Conservation (phyloP, 2,888 invertebrate genomes). For the Merodon equestris region DNA sequence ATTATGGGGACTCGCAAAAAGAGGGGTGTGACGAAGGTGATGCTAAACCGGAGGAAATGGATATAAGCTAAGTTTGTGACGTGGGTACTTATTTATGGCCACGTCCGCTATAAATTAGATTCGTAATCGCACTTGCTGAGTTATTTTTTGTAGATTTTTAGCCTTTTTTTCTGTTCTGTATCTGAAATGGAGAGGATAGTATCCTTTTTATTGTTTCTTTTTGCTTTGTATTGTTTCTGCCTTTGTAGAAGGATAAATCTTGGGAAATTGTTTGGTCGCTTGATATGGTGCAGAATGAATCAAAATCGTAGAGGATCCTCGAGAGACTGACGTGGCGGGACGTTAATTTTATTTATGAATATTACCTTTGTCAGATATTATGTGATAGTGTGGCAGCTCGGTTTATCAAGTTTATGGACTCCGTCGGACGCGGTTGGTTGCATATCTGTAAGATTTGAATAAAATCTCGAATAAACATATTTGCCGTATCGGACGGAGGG, state of each 20-base stretch:
- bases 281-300: constrained; percentile 3
- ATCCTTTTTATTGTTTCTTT: constrained; percentile 1
- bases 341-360: constrained; percentile 35
- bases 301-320: too few relatives aligned
- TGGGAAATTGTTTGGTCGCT: constrained; percentile 7
- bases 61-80: constrained; percentile 49
- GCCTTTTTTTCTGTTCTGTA: too few relatives aligned
- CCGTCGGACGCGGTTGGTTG: not conserved
- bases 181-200: constrained; percentile 10
- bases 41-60: constrained; percentile 21
- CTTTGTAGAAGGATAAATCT: constrained; percentile 19
- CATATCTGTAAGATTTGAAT: too few relatives aligned
- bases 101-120: constrained; percentile 48
- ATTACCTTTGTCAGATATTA: constrained; percentile 24
- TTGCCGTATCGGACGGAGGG: too few relatives aligned
- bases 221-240: not conserved
- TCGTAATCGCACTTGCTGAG: constrained; percentile 38
- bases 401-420: constrained; percentile 29
- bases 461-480: too few relatives aligned
- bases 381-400: not conserved
- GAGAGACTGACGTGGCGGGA: constrained; percentile 8
- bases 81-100: constrained; percentile 56
- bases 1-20: not conserved
- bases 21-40: not conserved
- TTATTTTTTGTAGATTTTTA: constrained; percentile 1